These are phyloP conservation scores for Caenorhabditis sulstoni DNA, from an alignment of 2,888 invertebrate genomes.

Conservation along the genomic window DNA sequence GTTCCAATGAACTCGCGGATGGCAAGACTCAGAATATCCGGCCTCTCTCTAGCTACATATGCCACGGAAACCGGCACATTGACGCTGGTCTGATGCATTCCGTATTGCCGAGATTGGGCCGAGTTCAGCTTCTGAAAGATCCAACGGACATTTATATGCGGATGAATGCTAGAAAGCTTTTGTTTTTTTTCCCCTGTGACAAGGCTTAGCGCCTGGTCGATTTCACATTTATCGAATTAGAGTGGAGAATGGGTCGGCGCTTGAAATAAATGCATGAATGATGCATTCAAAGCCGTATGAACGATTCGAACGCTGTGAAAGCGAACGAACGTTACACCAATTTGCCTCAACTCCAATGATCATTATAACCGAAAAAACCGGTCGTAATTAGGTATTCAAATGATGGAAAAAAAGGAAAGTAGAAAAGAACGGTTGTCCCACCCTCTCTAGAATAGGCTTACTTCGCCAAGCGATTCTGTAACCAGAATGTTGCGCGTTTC, in stretches of 20 bases:
- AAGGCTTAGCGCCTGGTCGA: constrained; percentile 41
- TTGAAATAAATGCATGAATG: constrained; percentile 48
- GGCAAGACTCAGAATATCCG: constrained; percentile 67
- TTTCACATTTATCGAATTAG: constrained; percentile 54
- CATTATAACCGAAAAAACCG: constrained; percentile 43
- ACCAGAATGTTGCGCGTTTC: constrained; percentile 70
- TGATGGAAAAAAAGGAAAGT: background rate
- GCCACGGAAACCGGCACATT: constrained; percentile 68
- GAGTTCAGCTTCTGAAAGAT: constrained; percentile 59
- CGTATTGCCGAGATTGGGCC: constrained; percentile 58
- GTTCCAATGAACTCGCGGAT: constrained; percentile 59
- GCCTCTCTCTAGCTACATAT: constrained; percentile 68
- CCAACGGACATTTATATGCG: constrained; percentile 11
- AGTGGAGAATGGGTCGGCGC: constrained; percentile 23
- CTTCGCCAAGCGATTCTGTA: constrained; percentile 63
- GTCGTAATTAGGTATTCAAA: constrained; percentile 45
- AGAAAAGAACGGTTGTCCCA: constrained; percentile 34
- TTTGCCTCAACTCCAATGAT: constrained; percentile 20
- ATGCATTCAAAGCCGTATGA: constrained; percentile 32
- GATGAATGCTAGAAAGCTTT: constrained; percentile 8
- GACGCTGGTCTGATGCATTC: constrained; percentile 66
- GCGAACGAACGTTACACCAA: constrained; percentile 33
- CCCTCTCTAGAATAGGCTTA: constrained; percentile 18
- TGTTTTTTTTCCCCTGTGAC: background rate
- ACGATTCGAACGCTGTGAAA: too few relatives aligned